Conservation (phyloP, 23 tunicate genomes). For the Phallusia fumigata region DNA sequence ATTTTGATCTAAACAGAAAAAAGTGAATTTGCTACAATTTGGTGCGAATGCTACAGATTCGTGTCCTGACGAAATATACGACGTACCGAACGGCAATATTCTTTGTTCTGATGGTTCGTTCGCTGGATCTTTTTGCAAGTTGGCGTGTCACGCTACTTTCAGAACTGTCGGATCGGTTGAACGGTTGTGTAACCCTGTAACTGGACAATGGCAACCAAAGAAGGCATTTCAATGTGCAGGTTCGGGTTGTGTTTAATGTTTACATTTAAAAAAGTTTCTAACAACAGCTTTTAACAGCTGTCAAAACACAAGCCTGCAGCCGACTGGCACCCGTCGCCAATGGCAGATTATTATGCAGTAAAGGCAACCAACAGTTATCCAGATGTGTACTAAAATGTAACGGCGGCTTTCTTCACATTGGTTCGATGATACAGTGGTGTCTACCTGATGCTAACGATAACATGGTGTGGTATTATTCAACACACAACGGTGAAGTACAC, state of each 20-base stretch:
- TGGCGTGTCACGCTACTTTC: neutral
- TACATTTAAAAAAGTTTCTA: neutral
- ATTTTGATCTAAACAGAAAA: neutral
- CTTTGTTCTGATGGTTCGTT: slow-evolving; percentile 5
- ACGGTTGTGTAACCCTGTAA: neutral
- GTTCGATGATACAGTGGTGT: slow-evolving; percentile 6
- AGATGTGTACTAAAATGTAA: neutral
- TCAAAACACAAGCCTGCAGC: neutral
- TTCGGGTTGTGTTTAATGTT: neutral
- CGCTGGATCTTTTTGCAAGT: neutral
- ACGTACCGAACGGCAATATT: slow-evolving; percentile 2
- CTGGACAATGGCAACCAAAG: slow-evolving; percentile 1
- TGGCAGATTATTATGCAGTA: neutral
- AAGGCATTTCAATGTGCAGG: neutral
- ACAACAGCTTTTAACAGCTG: neutral
- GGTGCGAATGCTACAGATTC: neutral
- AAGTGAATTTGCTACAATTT: neutral
- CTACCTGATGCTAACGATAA: neutral
- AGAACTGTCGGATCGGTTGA: neutral
- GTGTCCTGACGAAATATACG: neutral
- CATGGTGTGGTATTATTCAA: neutral
- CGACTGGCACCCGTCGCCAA: neutral
- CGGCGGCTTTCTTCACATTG: neutral
- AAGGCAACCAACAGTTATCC: neutral
- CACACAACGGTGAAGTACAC: neutral